Evolutionary conservation across 1,140 invertebrate genomes (phyloP), one percentile per base, ranked within the genome.

Genomic region (Drosophila sp.): DNA sequence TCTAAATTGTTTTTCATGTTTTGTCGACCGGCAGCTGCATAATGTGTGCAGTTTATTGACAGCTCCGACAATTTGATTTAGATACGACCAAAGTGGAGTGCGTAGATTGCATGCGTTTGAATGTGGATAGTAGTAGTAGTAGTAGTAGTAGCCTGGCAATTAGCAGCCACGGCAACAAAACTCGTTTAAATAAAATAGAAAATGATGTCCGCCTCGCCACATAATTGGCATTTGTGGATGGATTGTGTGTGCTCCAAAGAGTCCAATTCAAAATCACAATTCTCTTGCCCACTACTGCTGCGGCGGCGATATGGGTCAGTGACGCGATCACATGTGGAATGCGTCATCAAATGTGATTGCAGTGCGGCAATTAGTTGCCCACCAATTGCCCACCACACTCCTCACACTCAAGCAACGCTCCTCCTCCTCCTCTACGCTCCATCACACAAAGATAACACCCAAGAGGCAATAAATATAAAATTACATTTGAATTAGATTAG

Each of bases 1-100:
- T 80, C 80, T 80, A 87, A 87, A 89, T 87, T 87, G 84, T 89
- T 87, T 87, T 89, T 87, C 84, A 84, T 87, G 84, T 87, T 78
- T 83, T 76, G 76, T 70, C 64, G 69, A 76, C 80, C 64, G 69
- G 80, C 80, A 80, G 83, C 83, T 84, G 84, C 84, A 89, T 87
- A 89, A 87, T 89, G 47, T 89, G 67, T 74, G 58, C 80, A 87
- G 41, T 84, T 87, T 87, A 87, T 83, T 72, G 73, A 70, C 80
- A 77, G 72, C 69, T 33, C 60, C 71, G 64, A 61, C 61, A 80
- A 61, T 70, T 72, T 81, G 75, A 77, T 77, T 77, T 76, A 77
- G 75, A 70, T 71, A 72, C 64, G 38, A 72, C 40, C 71, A 44
- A 58, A 55, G 17, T 17, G 30, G 71, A 70, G 35, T 70, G 71